Conservation (phyloP, 2,113 vertebrate genomes). For the Urocitellus parryii region DNA sequence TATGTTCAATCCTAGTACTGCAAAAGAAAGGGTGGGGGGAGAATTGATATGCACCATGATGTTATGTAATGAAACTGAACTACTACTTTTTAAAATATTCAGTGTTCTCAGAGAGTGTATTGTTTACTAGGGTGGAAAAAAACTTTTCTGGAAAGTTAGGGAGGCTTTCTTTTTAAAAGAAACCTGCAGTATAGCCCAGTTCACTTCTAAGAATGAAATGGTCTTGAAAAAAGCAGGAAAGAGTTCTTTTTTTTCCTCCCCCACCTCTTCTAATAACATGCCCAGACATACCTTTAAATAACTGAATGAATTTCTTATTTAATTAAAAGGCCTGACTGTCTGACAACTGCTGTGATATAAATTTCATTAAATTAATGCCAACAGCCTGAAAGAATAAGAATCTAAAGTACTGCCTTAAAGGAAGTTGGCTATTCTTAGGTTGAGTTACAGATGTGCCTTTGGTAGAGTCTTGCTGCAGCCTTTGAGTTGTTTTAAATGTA, state of each 20-base stretch:
- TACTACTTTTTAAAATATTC: background rate
- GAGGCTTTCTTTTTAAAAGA: background rate
- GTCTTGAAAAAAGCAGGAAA: slow-evolving; percentile 51
- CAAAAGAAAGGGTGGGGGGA: background rate
- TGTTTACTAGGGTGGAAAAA: slow-evolving; percentile 45
- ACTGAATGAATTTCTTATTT: slow-evolving; percentile 82
- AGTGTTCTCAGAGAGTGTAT: background rate
- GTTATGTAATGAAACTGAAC: slow-evolving; percentile 42
- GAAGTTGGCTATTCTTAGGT: slow-evolving; percentile 65
- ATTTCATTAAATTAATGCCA: slow-evolving; percentile 70
- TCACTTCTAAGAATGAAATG: slow-evolving; percentile 53
- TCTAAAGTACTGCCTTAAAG: slow-evolving; percentile 69
- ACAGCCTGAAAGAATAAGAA: slow-evolving; percentile 71
- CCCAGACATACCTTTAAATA: slow-evolving; percentile 67
- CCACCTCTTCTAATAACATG: background rate
- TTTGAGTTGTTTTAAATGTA: slow-evolving; percentile 76
- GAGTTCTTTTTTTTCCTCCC: background rate
- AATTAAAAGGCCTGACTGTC: slow-evolving; percentile 77
- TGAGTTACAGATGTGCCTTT: slow-evolving; percentile 72
- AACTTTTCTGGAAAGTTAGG: background rate
- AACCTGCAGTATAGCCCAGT: background rate
- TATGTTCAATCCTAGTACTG: background rate
- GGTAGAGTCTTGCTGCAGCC: slow-evolving; percentile 32
- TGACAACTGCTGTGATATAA: slow-evolving; percentile 70
- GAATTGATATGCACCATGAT: background rate